phyloP scores from a whole-genome alignment of 2,113 vertebrate species.

The Pseudopodoces humilis region DNA sequence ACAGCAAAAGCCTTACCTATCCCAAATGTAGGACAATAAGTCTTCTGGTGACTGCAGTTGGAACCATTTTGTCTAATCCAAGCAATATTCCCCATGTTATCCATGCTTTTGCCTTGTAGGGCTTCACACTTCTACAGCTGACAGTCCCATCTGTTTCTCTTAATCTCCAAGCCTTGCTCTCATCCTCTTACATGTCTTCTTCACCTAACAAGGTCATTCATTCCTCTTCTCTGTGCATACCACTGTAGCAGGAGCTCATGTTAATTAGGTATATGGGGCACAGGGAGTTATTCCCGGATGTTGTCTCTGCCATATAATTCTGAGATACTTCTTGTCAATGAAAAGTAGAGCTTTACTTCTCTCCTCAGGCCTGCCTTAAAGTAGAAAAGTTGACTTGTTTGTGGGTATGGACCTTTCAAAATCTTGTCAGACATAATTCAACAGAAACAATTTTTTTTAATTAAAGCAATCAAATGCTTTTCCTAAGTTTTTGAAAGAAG shows the following conservation, averaged over 20 bases:
- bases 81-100: not conserved
- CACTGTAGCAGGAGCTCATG: not conserved
- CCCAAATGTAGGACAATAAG: not conserved
- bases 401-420: not conserved
- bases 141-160: not conserved
- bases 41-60: not conserved
- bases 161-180: not conserved
- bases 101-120: not conserved
- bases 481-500: not conserved
- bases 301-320: not conserved
- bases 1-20: not conserved
- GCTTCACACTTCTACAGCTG: not conserved
- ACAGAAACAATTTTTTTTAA: not conserved
- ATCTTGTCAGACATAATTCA: not conserved
- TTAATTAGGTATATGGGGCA: not conserved
- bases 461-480: not conserved
- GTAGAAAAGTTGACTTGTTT: not conserved
- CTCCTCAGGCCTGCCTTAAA: not conserved
- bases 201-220: not conserved
- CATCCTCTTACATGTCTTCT: not conserved
- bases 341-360: not conserved
- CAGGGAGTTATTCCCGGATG: not conserved
- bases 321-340: not conserved
- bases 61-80: not conserved
- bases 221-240: not conserved